These are phyloP conservation scores for Tenebrio molitor DNA, from an alignment of 1,140 invertebrate species.

Conservation along the genomic window DNA sequence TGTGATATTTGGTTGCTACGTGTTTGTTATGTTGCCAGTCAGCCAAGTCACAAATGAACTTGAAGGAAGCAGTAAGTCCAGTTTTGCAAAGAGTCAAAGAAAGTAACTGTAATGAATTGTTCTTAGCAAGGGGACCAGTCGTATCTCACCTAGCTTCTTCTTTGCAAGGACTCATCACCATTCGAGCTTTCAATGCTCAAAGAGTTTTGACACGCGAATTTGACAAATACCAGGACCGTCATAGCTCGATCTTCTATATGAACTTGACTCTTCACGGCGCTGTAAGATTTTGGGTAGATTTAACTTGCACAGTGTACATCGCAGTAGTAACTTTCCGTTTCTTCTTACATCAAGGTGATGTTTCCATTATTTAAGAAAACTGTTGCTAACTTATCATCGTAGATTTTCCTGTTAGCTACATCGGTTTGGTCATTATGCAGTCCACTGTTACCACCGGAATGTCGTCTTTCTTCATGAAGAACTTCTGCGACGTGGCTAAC, in stretches of 20 bases:
- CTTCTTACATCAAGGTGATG: slow-evolving; percentile 76
- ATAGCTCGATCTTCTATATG: slow-evolving; percentile 73
- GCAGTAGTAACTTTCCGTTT: slow-evolving; percentile 71
- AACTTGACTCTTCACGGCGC: slow-evolving; percentile 74
- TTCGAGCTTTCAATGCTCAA: slow-evolving; percentile 86
- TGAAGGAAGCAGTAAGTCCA: slow-evolving; percentile 84
- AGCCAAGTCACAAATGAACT: slow-evolving; percentile 86
- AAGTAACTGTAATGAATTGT: not conserved
- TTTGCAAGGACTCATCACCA: slow-evolving; percentile 88
- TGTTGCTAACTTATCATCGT: too few relatives aligned
- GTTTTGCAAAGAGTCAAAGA: slow-evolving; percentile 57
- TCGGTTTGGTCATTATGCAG: too few relatives aligned
- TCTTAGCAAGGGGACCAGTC: slow-evolving; percentile 80
- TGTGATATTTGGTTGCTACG: slow-evolving; percentile 67
- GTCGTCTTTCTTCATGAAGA: too few relatives aligned
- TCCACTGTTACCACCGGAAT: too few relatives aligned
- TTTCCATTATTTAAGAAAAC: too few relatives aligned
- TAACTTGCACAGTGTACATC: slow-evolving; percentile 79
- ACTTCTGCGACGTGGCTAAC: too few relatives aligned
- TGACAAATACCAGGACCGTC: slow-evolving; percentile 58
- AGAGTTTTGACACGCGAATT: slow-evolving; percentile 68
- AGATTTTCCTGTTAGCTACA: too few relatives aligned
- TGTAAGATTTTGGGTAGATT: slow-evolving; percentile 72
- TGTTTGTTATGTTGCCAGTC: slow-evolving; percentile 82
- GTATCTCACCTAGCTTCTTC: slow-evolving; percentile 90